These are phyloP conservation scores for Atlantisia rogersi DNA, from an alignment of 2,113 vertebrate species.

Conservation along the genomic window DNA sequence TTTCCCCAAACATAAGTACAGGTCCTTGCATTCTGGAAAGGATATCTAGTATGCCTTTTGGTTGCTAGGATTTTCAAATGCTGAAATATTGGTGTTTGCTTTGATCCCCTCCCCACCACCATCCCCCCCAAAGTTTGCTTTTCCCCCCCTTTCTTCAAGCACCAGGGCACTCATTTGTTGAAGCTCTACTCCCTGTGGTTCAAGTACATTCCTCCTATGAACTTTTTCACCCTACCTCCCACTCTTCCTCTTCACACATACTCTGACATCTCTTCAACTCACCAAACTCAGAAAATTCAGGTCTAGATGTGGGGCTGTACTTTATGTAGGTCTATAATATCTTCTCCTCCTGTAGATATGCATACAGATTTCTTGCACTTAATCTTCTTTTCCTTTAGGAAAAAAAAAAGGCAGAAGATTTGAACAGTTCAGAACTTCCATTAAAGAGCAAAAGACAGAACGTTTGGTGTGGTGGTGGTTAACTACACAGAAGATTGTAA, in stretches of 20 bases:
- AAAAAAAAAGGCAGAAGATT: neutral
- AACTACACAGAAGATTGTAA: neutral
- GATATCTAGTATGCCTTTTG: neutral
- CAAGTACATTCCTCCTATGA: constrained; percentile 40
- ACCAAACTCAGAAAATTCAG: neutral
- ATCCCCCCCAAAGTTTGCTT: neutral
- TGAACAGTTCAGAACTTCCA: neutral
- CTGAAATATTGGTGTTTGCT: neutral
- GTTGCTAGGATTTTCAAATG: neutral
- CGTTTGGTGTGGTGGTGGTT: neutral
- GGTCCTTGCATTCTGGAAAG: neutral
- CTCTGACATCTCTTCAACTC: neutral
- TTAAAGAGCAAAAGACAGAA: neutral
- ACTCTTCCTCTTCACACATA: neutral
- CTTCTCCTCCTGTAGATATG: neutral
- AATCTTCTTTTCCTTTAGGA: neutral
- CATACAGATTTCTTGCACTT: neutral
- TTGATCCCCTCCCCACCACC: too few relatives aligned
- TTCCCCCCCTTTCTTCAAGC: neutral
- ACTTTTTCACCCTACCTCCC: constrained; percentile 23
- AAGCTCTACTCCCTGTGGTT: constrained; percentile 3
- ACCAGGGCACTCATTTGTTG: neutral
- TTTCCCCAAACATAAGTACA: neutral
- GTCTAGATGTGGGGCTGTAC: neutral
- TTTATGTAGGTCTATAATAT: neutral